Conservation (phyloP, 1,140 invertebrate genomes). For the Caenorhabditis brenneri region DNA sequence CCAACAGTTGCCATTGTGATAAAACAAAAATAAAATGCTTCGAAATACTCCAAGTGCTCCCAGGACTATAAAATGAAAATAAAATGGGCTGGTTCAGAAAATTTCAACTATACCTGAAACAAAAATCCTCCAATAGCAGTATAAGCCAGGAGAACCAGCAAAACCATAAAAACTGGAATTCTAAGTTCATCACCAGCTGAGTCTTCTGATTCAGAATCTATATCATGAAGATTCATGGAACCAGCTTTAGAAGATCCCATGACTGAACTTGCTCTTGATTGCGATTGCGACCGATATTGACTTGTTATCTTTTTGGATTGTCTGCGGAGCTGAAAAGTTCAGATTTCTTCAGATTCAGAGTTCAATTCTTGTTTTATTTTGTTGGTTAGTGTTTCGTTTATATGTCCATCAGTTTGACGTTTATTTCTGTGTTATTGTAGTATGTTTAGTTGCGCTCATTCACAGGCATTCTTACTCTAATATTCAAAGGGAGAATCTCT, state of each 20-base stretch:
- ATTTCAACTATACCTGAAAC: background rate
- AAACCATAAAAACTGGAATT: conserved; percentile 70
- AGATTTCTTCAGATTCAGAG: background rate
- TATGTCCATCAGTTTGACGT: background rate
- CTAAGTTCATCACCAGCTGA: conserved; percentile 63
- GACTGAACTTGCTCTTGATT: conserved; percentile 39
- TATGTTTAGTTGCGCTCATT: conserved; percentile 26
- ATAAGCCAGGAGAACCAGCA: conserved; percentile 66
- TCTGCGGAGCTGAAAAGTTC: conserved; percentile 60
- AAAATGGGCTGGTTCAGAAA: background rate
- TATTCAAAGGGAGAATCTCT: conserved; percentile 13
- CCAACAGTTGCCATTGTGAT: conserved; percentile 71
- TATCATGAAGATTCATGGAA: conserved; percentile 67
- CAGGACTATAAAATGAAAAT: conserved; percentile 63
- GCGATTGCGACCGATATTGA: conserved; percentile 59
- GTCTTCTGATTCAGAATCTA: conserved; percentile 58
- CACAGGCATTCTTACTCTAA: background rate
- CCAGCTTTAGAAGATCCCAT: conserved; percentile 56
- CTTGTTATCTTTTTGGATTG: conserved; percentile 64
- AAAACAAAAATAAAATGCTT: conserved; percentile 71
- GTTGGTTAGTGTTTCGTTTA: background rate
- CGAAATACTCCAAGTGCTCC: conserved; percentile 70
- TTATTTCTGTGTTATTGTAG: background rate
- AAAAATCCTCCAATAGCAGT: conserved; percentile 66
- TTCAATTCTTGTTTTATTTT: background rate